Conservation (phyloP, 2,888 invertebrate genomes). For the Cyclophora albipunctata region DNA sequence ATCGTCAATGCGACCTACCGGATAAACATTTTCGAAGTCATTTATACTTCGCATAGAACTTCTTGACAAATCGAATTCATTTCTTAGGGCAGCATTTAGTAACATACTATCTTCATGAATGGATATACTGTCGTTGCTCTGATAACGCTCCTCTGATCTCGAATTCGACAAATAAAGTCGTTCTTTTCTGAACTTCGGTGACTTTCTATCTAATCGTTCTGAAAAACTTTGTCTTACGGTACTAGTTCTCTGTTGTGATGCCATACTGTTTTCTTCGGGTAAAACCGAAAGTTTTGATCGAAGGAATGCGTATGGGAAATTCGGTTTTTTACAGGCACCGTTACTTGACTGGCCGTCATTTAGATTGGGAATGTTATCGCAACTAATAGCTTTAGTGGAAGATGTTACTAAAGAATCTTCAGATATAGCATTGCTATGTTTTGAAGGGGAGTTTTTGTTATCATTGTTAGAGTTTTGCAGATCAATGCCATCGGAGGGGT, state of each 20-base stretch:
- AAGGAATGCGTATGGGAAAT: conserved; percentile 85
- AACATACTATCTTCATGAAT: conserved; percentile 63
- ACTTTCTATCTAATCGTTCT: conserved; percentile 64
- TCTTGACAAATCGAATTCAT: conserved; percentile 53
- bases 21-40: conserved; percentile 51
- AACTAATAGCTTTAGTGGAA: conserved; percentile 80
- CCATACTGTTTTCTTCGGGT: conserved; percentile 81
- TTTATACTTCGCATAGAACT: conserved; percentile 64
- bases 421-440: conserved; percentile 40
- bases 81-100: conserved; percentile 52
- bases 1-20: conserved; percentile 47
- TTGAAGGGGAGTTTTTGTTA: conserved; percentile 51
- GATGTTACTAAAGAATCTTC: conserved; percentile 60
- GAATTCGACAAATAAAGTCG: conserved; percentile 64
- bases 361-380: conserved; percentile 81
- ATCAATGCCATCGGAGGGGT: conserved; percentile 86
- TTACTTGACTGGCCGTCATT: conserved; percentile 63
- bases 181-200: conserved; percentile 61
- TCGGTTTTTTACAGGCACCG: conserved; percentile 75
- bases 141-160: conserved; percentile 77
- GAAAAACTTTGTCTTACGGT: conserved; percentile 72
- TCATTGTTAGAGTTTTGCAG: conserved; percentile 67
- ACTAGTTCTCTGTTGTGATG: conserved; percentile 65
- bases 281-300: conserved; percentile 84
- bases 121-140: conserved; percentile 68